phyloP scores from a whole-genome alignment of 1,140 invertebrate species.

The Battus philenor region DNA sequence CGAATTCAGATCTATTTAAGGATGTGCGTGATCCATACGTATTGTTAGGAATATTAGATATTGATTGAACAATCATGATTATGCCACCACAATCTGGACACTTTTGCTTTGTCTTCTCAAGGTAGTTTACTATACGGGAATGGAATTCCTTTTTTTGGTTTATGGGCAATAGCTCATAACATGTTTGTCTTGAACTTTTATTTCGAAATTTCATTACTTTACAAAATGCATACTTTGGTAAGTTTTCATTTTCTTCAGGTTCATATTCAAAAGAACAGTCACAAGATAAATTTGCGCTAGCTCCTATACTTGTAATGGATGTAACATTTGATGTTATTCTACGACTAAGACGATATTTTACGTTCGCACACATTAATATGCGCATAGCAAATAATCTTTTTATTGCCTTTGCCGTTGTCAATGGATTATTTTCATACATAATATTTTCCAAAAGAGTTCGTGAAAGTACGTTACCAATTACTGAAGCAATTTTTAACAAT shows the following conservation, averaged over 20 bases:
- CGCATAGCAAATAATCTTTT: slow-evolving; percentile 62
- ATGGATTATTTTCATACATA: slow-evolving; percentile 64
- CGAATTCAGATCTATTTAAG: no score
- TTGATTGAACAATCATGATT: slow-evolving; percentile 53
- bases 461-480: slow-evolving; percentile 70
- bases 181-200: slow-evolving; percentile 60
- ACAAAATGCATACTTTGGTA: slow-evolving; percentile 75
- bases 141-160: slow-evolving; percentile 76
- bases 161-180: slow-evolving; percentile 70
- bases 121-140: slow-evolving; percentile 61
- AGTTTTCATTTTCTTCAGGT: slow-evolving; percentile 31
- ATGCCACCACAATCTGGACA: slow-evolving; percentile 65
- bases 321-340: slow-evolving; percentile 25
- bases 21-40: slow-evolving; percentile 8
- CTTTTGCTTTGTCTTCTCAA: slow-evolving; percentile 67
- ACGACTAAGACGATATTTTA: slow-evolving; percentile 29
- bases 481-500: slow-evolving; percentile 73
- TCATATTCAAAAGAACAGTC: slow-evolving; percentile 63
- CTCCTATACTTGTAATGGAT: slow-evolving; percentile 25
- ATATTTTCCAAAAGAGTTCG: slow-evolving; percentile 67
- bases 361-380: slow-evolving; percentile 55
- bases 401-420: slow-evolving; percentile 60
- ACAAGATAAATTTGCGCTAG: slow-evolving; percentile 35
- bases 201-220: slow-evolving; percentile 72
- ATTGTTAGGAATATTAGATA: slow-evolving; percentile 25